Base-by-base conservation (phyloP, 2,797 vertebrate genomes). In the Agapornis canus region DNA sequence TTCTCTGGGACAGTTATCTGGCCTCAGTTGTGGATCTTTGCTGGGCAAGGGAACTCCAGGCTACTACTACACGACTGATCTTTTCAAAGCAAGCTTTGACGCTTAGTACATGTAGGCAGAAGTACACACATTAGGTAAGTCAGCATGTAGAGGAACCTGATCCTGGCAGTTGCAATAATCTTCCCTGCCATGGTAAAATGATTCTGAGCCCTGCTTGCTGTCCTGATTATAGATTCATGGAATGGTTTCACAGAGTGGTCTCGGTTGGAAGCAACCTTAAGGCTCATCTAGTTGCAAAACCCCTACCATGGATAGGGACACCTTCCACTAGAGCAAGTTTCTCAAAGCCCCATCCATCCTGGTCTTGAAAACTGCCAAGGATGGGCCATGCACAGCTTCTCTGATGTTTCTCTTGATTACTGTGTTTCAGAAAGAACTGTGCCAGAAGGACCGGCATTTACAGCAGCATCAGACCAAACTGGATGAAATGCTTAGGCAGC, bases 401-500 rank as follows among this genome's bases (percentile, higher is more conserved):
- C 56, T 57, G 21, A 72, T 89, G 75, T 78, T 61, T 27, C 29
- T 76, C 37, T 47, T 15, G 48, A 6, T 90, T 27, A 10, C 5
- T 80, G 72, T 85, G 54, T 93, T 97, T 92, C 98, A 99, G 99
- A 99, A 99, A 92, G 99, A 99, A 72, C 89, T 98, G 40, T 98
- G 98, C 66, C 99, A 99, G 97, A 99, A 99, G 96, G 99, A 99
- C 22, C 96, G 98, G 61, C 98, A 99, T 21, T 66, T 99, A 73
- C 99, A 99, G 94, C 99, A 99, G 91, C 98, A 99, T 75, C 99
- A 99, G 97, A 97, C 87, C 91, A 99, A 98, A 92, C 95, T 99
- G 92, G 99, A 99, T 26, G 99, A 99, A 80, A 97, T 98, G 69
- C 98, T 98, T 56, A 97, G 98, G 75, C 99, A 98, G 97, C 98